Percentiles rank a stretch among this genome's conserved stretches.
Conservation (phyloP, 2,888 invertebrate species). For the Nyleta sp. region DNA sequence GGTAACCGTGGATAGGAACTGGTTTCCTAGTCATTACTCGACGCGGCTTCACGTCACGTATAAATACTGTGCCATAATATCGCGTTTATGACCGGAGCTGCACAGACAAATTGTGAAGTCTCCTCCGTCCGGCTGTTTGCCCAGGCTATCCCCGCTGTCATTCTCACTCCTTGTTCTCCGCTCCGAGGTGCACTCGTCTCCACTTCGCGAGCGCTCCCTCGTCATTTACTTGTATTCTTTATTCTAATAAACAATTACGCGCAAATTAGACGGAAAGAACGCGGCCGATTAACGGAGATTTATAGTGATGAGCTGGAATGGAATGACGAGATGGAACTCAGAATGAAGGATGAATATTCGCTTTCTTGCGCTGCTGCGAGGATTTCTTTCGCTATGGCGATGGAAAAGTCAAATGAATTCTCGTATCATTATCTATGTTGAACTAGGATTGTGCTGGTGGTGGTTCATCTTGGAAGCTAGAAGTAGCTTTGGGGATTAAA, state of each 20-base stretch:
- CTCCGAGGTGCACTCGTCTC: constrained; percentile 17
- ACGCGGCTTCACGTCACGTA: constrained; percentile 68
- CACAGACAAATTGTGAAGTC: constrained; percentile 62
- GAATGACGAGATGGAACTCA: constrained; percentile 36
- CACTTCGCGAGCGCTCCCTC: constrained; percentile 21
- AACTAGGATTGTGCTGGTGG: neutral
- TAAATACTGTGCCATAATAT: constrained; percentile 69
- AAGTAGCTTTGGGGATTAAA: no score
- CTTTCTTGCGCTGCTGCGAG: neutral
- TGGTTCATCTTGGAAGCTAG: no score
- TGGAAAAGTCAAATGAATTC: constrained; percentile 1
- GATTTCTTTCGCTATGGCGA: neutral
- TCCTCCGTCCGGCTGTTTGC: constrained; percentile 26
- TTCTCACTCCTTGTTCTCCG: constrained; percentile 39
- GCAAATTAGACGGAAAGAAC: constrained; percentile 42
- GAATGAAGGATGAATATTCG: constrained; percentile 7
- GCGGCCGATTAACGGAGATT: constrained; percentile 41
- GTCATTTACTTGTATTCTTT: constrained; percentile 43
- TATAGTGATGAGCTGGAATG: constrained; percentile 30
- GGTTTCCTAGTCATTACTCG: constrained; percentile 70
- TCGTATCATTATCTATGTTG: constrained; percentile 1
- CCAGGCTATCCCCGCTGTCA: constrained; percentile 35
- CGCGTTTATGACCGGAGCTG: constrained; percentile 64
- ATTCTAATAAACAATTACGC: constrained; percentile 54
- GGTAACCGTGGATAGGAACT: constrained; percentile 64